Conservation (phyloP, 2,113 vertebrate species). For the Canis aureus region DNA sequence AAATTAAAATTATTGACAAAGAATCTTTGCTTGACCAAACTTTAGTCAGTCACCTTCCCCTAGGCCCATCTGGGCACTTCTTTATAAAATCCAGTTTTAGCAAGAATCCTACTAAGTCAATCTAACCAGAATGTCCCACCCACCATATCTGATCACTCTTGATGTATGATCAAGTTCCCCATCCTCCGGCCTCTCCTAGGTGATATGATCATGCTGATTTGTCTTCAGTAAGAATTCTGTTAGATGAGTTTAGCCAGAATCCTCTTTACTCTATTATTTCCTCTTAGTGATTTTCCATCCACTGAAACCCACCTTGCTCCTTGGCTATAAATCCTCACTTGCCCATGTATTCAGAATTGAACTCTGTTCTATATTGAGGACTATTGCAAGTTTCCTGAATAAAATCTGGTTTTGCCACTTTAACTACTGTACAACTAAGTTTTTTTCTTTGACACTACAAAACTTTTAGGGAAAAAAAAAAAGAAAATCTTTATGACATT, state of each 20-base stretch:
- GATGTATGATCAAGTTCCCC: background rate
- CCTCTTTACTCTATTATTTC: background rate
- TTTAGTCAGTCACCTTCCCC: background rate
- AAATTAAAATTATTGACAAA: conserved; percentile 8
- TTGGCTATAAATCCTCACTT: background rate
- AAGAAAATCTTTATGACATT: background rate
- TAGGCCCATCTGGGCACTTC: background rate
- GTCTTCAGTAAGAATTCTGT: background rate
- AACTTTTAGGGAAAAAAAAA: background rate
- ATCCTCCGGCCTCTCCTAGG: background rate
- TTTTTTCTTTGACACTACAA: background rate
- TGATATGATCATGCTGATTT: background rate
- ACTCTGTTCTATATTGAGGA: background rate
- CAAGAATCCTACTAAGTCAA: background rate
- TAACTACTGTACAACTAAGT: background rate
- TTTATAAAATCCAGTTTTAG: background rate
- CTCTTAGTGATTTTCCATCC: background rate
- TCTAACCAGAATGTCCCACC: background rate
- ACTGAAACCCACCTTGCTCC: background rate
- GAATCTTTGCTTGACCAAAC: background rate
- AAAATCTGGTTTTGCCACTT: background rate
- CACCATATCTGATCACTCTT: background rate
- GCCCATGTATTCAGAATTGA: background rate
- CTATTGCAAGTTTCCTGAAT: background rate
- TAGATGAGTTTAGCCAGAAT: background rate